phyloP scores from a whole-genome alignment of 2,888 invertebrate species.

The Drosophila melanosoma region DNA sequence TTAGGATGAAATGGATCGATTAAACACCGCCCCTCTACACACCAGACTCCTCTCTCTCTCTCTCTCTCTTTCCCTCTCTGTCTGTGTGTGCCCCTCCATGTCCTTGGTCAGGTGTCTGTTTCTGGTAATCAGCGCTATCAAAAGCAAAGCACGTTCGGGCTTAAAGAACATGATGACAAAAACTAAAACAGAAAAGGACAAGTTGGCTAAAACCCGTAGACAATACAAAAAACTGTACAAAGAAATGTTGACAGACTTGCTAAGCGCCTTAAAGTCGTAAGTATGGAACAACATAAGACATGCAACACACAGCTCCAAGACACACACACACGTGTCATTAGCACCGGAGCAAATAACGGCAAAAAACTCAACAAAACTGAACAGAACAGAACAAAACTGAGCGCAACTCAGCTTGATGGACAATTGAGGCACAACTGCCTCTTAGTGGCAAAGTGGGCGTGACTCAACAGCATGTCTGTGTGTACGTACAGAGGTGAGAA shows the following conservation, averaged over 20 bases:
- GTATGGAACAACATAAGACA: slow-evolving; percentile 47
- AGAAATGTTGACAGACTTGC: slow-evolving; percentile 57
- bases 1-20: slow-evolving; percentile 49
- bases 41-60: background rate
- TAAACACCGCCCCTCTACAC: background rate
- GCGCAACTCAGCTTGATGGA: slow-evolving; percentile 41
- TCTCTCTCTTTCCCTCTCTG: background rate
- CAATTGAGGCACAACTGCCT: slow-evolving; percentile 40
- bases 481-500: slow-evolving; percentile 41
- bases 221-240: slow-evolving; percentile 26
- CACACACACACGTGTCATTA: slow-evolving; percentile 62
- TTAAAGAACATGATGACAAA: slow-evolving; percentile 41
- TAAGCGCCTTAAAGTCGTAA: slow-evolving; percentile 62
- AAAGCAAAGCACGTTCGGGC: slow-evolving; percentile 65
- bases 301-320: slow-evolving; percentile 29
- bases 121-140: slow-evolving; percentile 66
- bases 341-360: slow-evolving; percentile 27
- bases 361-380: background rate
- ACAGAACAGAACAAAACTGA: background rate
- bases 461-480: background rate
- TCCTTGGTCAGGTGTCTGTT: slow-evolving; percentile 13
- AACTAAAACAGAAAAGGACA: slow-evolving; percentile 21
- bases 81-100: background rate
- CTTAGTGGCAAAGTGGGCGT: slow-evolving; percentile 39
- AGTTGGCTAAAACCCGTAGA: slow-evolving; percentile 7